phyloP scores from a whole-genome alignment of 2,113 vertebrate genomes.

The Sapajus apella region DNA sequence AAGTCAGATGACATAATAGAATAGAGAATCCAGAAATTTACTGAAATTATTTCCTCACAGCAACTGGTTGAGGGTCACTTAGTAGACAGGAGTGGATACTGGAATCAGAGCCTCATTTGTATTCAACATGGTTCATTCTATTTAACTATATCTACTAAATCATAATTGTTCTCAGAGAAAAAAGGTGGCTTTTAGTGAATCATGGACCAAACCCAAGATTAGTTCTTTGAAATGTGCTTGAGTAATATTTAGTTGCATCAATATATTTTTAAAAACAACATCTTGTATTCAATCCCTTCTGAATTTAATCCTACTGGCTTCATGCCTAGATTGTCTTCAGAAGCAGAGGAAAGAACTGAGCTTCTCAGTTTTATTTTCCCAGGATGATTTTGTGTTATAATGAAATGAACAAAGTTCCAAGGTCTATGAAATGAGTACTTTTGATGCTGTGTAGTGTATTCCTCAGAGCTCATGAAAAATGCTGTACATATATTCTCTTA shows the following conservation, averaged over 20 bases:
- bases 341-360: background rate
- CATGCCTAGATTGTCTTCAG: background rate
- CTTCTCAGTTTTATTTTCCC: background rate
- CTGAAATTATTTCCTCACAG: background rate
- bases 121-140: background rate
- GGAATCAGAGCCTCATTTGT: background rate
- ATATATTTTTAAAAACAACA: constrained; percentile 12
- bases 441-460: background rate
- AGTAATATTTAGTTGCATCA: constrained; percentile 44
- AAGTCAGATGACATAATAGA: background rate
- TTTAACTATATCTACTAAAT: background rate
- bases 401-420: background rate
- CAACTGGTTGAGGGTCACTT: background rate
- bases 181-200: constrained; percentile 8
- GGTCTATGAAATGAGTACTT: background rate
- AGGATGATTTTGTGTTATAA: background rate
- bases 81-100: background rate
- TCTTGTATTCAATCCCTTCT: background rate
- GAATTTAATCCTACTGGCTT: constrained; percentile 27
- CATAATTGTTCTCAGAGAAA: background rate
- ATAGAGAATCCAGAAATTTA: background rate
- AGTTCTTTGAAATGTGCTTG: constrained; percentile 35
- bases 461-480: background rate
- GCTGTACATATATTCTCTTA: background rate
- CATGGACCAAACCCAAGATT: constrained; percentile 26